Base-by-base conservation (phyloP, 2,888 invertebrate species). In the Mythimna loreyi region DNA sequence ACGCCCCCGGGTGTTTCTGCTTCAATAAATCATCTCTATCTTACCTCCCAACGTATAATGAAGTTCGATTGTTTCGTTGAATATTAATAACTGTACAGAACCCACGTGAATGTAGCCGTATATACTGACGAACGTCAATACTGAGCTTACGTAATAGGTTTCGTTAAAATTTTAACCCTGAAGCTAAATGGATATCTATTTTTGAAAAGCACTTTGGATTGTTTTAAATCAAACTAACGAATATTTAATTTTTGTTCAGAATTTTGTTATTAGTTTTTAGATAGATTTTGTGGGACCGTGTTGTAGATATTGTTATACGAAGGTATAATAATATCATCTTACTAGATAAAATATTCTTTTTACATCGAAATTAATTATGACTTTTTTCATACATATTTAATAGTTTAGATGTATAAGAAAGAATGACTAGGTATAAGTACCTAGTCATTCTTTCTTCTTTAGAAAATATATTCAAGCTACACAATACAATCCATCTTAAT, bases 21-120 rank as follows among this genome's bases (percentile, higher is more conserved):
- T 79, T 80, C 75, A 68, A 76, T 72, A 84, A 84, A 81, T 71
- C 67, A 72, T 78, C 59, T 70, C 40, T 68, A 72, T 65, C 50
- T 60, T 58, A 68, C 72, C 71, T 70, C 28, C 67, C 47, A 73
- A 30, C 63, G 57, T 78, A 58, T 69, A 81, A 83, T 81, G 66
- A 72, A 68, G 66, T 81, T 82, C 71, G 77, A 80, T 78, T 83
- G 83, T 83, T 78, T 65, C 67, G 61, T 75, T 80, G 74, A 83
- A 80, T 82, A 77, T 80, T 81, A 68, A 71, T 80, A 69, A 72
- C 61, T 52, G 57, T 55, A 70, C 21, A 33, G 43, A 36, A n/a
- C 25, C 30, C 23, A 53, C 49, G 50, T 65, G 45, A 64, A 64
- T 66, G 47, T 69, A 52, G 33, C 3, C 49, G 45, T 28, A 13